Evolutionary conservation across 1,140 invertebrate genomes (phyloP), one percentile per base, ranked within the genome.

Genomic region (Panulirus ornatus): DNA sequence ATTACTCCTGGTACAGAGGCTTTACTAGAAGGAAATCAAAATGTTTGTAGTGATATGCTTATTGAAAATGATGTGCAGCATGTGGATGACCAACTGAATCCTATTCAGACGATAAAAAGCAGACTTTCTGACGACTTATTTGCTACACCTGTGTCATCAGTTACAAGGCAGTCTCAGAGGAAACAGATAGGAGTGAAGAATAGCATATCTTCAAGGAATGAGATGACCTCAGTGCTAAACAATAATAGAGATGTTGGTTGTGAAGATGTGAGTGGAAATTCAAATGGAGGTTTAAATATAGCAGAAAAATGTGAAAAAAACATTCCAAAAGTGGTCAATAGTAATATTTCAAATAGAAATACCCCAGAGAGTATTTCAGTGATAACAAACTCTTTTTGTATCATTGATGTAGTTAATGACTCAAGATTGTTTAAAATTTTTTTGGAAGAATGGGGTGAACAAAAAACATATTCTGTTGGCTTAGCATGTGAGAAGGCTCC

Each of bases 331-430:
- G 30, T 0, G 36, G 40, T 1, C 11, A 30, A 66, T 5, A 0
- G 5, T 30, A 30, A 9, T 66, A 27, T 27, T 78, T n/a, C 16
- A 27, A n/a, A 42, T n/a, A 6, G 66, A 47, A 19, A 44, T 58
- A 16, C 9, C 27, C 1, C 30, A 27, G 58, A 11, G 38, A 19
- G 40, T 22, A 27, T 42, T n/a, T 38, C 71, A 40, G 27, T 76
- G 42, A 22, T 27, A n/a, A 30, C 22, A 16, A 81, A 40, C n/a
- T 90, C 85, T 6, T 93, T 94, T 63, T 93, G 93, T 11, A 94
- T 94, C 79, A 93, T 94, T 87, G 94, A 94, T 92, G 94, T 94
- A 2, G 93, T 93, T 87, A 92, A 93, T 27, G 91, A 94, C 71
- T 86, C 87, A 27, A 70, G 75, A 8, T 83, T 94, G n/a, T 94